Evolutionary conservation across 2,113 vertebrate genomes (phyloP), one percentile per base, ranked within the genome.

Genomic region (Solea solea): DNA sequence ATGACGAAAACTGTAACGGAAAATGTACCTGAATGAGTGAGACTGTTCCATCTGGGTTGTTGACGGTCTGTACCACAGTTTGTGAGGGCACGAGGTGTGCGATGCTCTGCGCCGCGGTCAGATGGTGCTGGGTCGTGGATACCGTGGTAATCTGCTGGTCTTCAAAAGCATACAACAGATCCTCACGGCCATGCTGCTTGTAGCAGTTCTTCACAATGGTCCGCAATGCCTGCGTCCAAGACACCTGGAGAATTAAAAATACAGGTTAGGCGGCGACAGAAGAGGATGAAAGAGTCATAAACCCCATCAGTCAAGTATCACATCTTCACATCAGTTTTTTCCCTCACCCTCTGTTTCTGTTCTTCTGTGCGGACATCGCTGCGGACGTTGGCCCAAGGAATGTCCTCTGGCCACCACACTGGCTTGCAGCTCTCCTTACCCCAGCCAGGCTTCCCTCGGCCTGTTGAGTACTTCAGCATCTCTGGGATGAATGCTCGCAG

Each of bases 181-280:
- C 97, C 71, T 99, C 98, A 0, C 98, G 95, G 25, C 97, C 97
- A 2, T 99, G 97, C 86, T 99, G 97, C 81, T 98, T 99, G 77
- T 99, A 99, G 93, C 98, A 99, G 91, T 99, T 99, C 88, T 99
- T 99, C 54, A 99, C 98, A 2, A 99, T 99, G 25, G 97, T 98
- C 66, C 98, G 81, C 72, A 99, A 72, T 0, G 98, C 98, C 66
- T 99, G 97, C 5, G 98, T 99, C 98, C 98, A 99, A 1, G 98
- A 99, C 55, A 99, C 97, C 98, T 98, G 25, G 10, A 51, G 44
- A 25, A 46, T 54, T 12, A 14, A 8, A 42, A 21, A 64, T 3
- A 8, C 0, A 0, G 16, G 3, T 41, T 10, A 46, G 45, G 2
- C 11, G 9, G 45, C 45, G 14, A 12, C 2, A 48, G 14, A 48